Evolutionary conservation across 2,888 invertebrate genomes (phyloP).

Genomic region (Podabrus alpinus): DNA sequence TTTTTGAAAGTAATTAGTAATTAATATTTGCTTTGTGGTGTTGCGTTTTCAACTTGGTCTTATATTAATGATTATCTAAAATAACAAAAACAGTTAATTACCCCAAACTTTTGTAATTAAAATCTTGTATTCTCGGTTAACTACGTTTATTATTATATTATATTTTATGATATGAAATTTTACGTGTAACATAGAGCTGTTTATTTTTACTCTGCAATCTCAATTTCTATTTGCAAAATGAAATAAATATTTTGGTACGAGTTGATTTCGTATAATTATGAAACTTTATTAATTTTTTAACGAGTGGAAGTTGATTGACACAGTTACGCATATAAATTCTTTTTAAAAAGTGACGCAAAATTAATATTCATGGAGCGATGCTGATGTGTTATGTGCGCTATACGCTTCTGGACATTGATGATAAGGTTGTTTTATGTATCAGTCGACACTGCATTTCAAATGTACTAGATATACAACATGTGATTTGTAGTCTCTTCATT

Average conservation of each 20-base stretch:
- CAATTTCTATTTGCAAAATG: too few relatives aligned
- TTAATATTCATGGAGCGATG: slow-evolving; percentile 22
- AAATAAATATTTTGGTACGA: not conserved
- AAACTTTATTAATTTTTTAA: not conserved
- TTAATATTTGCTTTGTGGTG: not conserved
- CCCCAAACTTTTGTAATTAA: not conserved
- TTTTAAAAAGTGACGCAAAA: slow-evolving; percentile 13
- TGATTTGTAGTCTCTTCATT: slow-evolving; percentile 20
- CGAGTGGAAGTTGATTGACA: slow-evolving; percentile 5
- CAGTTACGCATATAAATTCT: slow-evolving; percentile 3
- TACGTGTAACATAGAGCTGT: not conserved
- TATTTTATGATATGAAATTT: not conserved
- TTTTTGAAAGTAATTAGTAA: not conserved
- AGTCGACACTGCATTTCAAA: slow-evolving; percentile 25
- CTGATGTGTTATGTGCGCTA: slow-evolving; percentile 15
- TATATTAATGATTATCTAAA: not conserved
- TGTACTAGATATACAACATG: slow-evolving; percentile 17
- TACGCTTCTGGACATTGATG: slow-evolving; percentile 20
- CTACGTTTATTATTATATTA: not conserved
- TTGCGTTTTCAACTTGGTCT: not conserved
- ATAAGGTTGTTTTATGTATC: slow-evolving; percentile 23
- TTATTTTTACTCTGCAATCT: not conserved
- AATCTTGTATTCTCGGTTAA: not conserved
- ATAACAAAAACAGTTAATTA: not conserved
- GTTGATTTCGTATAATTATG: not conserved